Base-by-base conservation (phyloP, 1,140 invertebrate genomes). In the Dinoponera quadriceps region DNA sequence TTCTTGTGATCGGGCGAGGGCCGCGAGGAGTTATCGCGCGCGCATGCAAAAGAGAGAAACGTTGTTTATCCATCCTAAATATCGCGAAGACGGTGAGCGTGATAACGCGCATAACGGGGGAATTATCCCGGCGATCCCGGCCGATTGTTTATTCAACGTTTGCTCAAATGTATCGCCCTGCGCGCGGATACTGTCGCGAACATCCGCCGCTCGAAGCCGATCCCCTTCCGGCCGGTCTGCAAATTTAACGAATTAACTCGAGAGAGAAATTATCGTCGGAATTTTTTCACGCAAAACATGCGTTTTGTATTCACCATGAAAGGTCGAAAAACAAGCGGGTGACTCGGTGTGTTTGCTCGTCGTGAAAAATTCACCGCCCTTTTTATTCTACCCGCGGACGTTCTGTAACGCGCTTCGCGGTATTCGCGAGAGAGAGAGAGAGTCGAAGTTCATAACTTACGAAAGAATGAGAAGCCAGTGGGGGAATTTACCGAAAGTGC, bases 181-280 rank as follows among this genome's bases (percentile, higher is more conserved):
- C 7, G 38, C 9, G 7, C 9, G 38, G 11, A 44, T 44, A 44
- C 11, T 9, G 38, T 44, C 38, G 9, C 38, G 38, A 44, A 44
- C 38, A 44, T 44, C 38, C 33, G 33, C 33, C 33, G 7, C 33
- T 2, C 7, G 2, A 33, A 2, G 7, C 33, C 38, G 38, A 44
- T 44, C 38, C 38, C 2, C n/a, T n/a, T n/a, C n/a, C n/a, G n/a
- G n/a, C n/a, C 18, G 5, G 18, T 16, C 5, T 22, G 11, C 48
- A 71, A 16, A 22, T 13, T 33, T 57, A 38, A 38, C 22, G 55
- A 72, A 72, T 72, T 55, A 72, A 55, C 33, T 57, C 2, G 13
- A 18, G 16, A 44, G 38, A 44, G 11, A 44, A 7, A 44, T n/a
- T n/a, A n/a, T 4, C 38, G 38, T 44, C 3, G 7, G 11, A 44